Conservation (phyloP, 2,113 vertebrate species). For the Gymnarchus niloticus region DNA sequence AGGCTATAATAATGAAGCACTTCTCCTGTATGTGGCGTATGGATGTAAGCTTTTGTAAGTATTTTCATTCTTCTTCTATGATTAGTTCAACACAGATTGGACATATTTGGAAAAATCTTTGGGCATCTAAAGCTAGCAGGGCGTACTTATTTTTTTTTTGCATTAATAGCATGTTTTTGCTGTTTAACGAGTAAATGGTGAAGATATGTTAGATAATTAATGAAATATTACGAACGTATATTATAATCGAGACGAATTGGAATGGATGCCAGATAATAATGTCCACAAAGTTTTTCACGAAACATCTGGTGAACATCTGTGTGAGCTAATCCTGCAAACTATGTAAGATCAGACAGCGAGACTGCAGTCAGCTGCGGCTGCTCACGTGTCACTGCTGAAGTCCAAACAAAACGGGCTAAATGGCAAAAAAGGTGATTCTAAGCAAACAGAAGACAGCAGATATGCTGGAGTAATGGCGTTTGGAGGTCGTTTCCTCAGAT, state of each 20-base stretch:
- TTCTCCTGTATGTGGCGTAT: not conserved
- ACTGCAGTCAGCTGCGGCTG: not conserved
- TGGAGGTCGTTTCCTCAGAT: not conserved
- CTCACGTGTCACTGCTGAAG: not conserved
- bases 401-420: not conserved
- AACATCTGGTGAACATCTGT: constrained; percentile 20
- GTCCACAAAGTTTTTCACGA: not conserved
- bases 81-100: not conserved
- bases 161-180: not conserved
- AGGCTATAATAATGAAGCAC: not conserved
- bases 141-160: not conserved
- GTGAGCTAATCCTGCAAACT: not conserved
- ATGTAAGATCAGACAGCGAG: not conserved
- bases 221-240: not conserved
- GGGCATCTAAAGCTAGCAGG: not conserved
- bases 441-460: not conserved
- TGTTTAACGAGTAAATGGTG: no score
- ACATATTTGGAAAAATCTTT: not conserved
- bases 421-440: not conserved
- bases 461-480: not conserved
- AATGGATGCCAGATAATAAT: not conserved
- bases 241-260: not conserved
- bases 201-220: not conserved
- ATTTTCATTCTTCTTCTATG: not conserved
- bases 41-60: not conserved